A percentile compares a stretch with the other conserved stretches of the same genome.
Evolutionary conservation across 2,113 vertebrate species (phyloP).

Genomic region (Xenopus laevis): DNA sequence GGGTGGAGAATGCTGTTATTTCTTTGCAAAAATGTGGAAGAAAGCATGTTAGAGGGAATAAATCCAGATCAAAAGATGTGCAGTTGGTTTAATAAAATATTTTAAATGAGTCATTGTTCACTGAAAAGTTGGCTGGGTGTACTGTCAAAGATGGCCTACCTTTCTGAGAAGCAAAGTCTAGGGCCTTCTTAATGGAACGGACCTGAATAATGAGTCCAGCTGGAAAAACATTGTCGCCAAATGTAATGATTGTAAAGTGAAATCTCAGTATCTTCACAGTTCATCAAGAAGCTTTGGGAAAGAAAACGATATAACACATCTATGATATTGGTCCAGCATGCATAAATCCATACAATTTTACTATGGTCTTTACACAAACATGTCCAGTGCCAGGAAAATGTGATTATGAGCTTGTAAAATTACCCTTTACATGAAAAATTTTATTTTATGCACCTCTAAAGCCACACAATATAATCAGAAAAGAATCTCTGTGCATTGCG

Average conservation of each 20-base stretch:
- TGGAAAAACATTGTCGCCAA: neutral
- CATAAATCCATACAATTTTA: constrained; percentile 27
- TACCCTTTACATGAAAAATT: constrained; percentile 6
- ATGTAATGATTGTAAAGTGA: neutral
- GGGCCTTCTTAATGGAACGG: constrained; percentile 4
- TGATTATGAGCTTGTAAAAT: constrained; percentile 30
- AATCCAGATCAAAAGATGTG: constrained; percentile 54
- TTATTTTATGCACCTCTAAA: neutral
- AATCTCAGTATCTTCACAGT: constrained; percentile 24
- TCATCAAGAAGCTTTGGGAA: constrained; percentile 36
- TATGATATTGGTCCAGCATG: neutral
- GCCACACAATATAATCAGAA: neutral
- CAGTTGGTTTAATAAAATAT: constrained; percentile 48
- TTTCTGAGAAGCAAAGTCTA: neutral
- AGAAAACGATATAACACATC: constrained; percentile 27
- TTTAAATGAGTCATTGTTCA: constrained; percentile 53
- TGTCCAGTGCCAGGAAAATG: constrained; percentile 15
- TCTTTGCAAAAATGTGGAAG: constrained; percentile 31
- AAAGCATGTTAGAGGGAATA: constrained; percentile 41
- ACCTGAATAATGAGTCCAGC: neutral
- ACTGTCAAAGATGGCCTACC: constrained; percentile 47
- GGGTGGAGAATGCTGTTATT: constrained; percentile 26
- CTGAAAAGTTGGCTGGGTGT: constrained; percentile 6
- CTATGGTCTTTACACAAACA: constrained; percentile 18
- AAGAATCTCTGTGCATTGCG: no score